Evolutionary conservation across 2,888 invertebrate genomes (phyloP).

Genomic region (Colletes collaris): DNA sequence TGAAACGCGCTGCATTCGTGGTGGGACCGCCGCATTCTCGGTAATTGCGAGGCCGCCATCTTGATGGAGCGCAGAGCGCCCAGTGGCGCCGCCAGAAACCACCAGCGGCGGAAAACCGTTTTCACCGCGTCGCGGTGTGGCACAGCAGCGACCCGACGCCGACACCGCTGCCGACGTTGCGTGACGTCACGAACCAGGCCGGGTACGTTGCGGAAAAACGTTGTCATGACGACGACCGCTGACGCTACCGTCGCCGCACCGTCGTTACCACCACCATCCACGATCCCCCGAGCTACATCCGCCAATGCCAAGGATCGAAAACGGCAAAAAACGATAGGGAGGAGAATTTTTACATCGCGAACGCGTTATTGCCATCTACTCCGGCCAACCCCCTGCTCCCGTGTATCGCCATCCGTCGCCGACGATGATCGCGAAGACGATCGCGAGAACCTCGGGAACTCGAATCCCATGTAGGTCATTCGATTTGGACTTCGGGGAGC

Average conservation of each 20-base stretch:
- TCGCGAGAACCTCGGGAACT: constrained; percentile 11
- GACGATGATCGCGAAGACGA: neutral
- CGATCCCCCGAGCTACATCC: constrained; percentile 35
- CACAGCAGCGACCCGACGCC: constrained; percentile 57
- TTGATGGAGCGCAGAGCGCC: constrained; percentile 46
- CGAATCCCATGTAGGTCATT: constrained; percentile 30
- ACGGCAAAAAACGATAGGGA: constrained; percentile 25
- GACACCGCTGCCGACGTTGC: constrained; percentile 72
- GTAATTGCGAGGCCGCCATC: constrained; percentile 63
- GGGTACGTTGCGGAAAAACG: constrained; percentile 81
- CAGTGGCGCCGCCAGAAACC: constrained; percentile 63
- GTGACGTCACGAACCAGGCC: constrained; percentile 81
- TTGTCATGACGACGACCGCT: constrained; percentile 79
- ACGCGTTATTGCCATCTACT: neutral
- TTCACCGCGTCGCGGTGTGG: constrained; percentile 48
- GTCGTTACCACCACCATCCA: constrained; percentile 50
- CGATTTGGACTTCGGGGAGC: constrained; percentile 7
- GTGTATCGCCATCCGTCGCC: neutral
- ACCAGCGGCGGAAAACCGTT: constrained; percentile 52
- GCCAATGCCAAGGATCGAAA: constrained; percentile 65
- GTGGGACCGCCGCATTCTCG: constrained; percentile 28
- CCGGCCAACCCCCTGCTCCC: neutral
- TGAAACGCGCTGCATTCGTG: no score
- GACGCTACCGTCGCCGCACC: constrained; percentile 68
- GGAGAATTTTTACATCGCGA: constrained; percentile 15